Conservation (phyloP, 2,797 vertebrate genomes). For the Nannoperca australis region DNA sequence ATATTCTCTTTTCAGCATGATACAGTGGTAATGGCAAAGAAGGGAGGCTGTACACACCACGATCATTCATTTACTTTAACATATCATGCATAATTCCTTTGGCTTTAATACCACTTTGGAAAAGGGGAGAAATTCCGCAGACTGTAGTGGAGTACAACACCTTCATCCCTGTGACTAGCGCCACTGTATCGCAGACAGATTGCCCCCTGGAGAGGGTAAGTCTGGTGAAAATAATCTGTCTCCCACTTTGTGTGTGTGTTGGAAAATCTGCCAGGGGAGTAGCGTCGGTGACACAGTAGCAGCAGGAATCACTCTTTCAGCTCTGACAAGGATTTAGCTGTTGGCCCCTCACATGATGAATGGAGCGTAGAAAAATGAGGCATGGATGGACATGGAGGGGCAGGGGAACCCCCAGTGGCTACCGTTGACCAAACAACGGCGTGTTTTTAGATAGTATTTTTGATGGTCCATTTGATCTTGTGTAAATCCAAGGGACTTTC, state of each 20-base stretch:
- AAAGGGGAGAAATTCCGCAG: slow-evolving; percentile 48
- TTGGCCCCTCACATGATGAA: slow-evolving; percentile 60
- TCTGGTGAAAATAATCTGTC: slow-evolving; percentile 77
- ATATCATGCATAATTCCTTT: slow-evolving; percentile 61
- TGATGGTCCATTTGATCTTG: slow-evolving; percentile 35
- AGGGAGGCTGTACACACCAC: slow-evolving; percentile 34
- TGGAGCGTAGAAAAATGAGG: slow-evolving; percentile 50
- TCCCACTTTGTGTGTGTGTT: slow-evolving; percentile 58
- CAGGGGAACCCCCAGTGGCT: slow-evolving; percentile 50
- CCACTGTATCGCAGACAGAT: slow-evolving; percentile 71
- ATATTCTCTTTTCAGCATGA: slow-evolving; percentile 53
- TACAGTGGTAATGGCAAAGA: slow-evolving; percentile 57
- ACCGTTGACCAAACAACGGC: slow-evolving; percentile 30
- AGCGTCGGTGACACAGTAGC: slow-evolving; percentile 56
- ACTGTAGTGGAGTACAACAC: slow-evolving; percentile 37
- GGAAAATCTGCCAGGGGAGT: slow-evolving; percentile 66
- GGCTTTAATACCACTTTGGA: slow-evolving; percentile 62
- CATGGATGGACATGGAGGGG: slow-evolving; percentile 20
- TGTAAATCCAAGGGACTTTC: slow-evolving; percentile 57
- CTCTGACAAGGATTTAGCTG: slow-evolving; percentile 69
- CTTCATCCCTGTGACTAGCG: slow-evolving; percentile 71
- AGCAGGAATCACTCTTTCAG: slow-evolving; percentile 69
- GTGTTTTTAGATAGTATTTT: slow-evolving; percentile 32
- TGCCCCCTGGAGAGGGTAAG: slow-evolving; percentile 66
- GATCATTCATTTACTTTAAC: slow-evolving; percentile 66